These are phyloP conservation scores for Lottia gigantea DNA, from an alignment of 2,888 invertebrate species.

Conservation along the genomic window DNA sequence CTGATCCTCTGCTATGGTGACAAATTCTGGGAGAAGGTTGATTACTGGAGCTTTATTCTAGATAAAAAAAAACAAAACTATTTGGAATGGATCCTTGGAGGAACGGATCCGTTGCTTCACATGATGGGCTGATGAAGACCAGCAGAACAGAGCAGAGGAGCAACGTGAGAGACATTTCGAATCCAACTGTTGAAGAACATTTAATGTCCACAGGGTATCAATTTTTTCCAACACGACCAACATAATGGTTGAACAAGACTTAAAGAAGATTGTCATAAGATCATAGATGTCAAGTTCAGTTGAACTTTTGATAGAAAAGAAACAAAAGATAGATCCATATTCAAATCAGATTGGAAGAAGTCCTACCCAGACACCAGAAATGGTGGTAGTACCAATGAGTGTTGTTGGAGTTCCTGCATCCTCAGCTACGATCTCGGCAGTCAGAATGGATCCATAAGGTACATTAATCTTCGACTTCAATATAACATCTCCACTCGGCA, in stretches of 20 bases:
- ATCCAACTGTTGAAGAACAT: too few species aligned
- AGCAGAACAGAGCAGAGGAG: too few species aligned
- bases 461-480: background rate
- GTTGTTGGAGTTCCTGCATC: background rate
- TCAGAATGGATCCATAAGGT: background rate
- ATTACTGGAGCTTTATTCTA: background rate
- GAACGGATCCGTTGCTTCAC: background rate
- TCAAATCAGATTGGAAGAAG: too few species aligned
- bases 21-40: background rate
- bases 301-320: too few species aligned
- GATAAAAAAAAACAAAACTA: background rate
- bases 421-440: background rate
- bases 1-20: background rate
- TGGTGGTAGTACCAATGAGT: background rate
- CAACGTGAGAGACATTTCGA: too few species aligned
- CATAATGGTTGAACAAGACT: too few species aligned
- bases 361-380: background rate
- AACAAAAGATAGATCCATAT: too few species aligned
- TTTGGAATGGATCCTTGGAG: background rate
- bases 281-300: too few species aligned
- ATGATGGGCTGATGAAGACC: too few species aligned
- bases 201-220: too few species aligned
- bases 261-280: too few species aligned
- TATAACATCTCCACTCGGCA: background rate
- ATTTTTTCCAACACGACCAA: too few species aligned